phyloP scores from a whole-genome alignment of 2,888 invertebrate species.

The Cataglyphis albicans region DNA sequence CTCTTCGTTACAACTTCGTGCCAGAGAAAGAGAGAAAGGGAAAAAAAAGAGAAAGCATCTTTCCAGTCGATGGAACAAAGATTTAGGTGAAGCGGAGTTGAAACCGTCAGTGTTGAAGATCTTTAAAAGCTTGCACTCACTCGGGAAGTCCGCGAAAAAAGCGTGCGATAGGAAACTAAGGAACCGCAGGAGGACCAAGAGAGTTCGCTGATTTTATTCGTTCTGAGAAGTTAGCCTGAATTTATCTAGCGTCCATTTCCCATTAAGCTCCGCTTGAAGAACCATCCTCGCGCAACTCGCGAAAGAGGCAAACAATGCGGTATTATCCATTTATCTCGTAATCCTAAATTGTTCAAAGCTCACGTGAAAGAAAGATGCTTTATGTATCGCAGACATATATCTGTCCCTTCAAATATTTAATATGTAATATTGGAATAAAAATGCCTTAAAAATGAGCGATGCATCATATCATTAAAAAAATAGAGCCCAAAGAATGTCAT shows the following conservation, averaged over 20 bases:
- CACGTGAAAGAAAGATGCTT: neutral
- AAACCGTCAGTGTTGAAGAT: constrained; percentile 66
- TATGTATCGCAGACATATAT: neutral
- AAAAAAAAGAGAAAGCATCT: constrained; percentile 29
- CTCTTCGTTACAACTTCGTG: neutral
- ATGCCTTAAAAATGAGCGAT: constrained; percentile 1
- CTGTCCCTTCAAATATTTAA: neutral
- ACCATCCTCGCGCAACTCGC: constrained; percentile 21
- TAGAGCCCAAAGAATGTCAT: neutral
- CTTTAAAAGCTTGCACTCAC: constrained; percentile 74
- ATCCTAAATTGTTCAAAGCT: constrained; percentile 1
- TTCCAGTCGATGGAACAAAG: constrained; percentile 74
- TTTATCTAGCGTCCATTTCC: constrained; percentile 45
- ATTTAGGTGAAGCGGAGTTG: constrained; percentile 75
- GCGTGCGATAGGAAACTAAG: constrained; percentile 23
- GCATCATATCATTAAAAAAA: constrained; percentile 28
- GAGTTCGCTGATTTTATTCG: constrained; percentile 36
- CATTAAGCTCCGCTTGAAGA: constrained; percentile 31
- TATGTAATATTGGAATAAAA: neutral
- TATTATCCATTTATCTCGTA: constrained; percentile 26
- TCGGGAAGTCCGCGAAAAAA: constrained; percentile 51
- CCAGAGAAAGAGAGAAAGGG: neutral
- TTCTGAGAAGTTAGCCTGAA: constrained; percentile 31
- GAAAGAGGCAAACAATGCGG: constrained; percentile 21
- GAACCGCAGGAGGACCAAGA: constrained; percentile 3